Evolutionary conservation across 2,797 vertebrate genomes (phyloP).

Genomic region (Acropternis orthonyx): DNA sequence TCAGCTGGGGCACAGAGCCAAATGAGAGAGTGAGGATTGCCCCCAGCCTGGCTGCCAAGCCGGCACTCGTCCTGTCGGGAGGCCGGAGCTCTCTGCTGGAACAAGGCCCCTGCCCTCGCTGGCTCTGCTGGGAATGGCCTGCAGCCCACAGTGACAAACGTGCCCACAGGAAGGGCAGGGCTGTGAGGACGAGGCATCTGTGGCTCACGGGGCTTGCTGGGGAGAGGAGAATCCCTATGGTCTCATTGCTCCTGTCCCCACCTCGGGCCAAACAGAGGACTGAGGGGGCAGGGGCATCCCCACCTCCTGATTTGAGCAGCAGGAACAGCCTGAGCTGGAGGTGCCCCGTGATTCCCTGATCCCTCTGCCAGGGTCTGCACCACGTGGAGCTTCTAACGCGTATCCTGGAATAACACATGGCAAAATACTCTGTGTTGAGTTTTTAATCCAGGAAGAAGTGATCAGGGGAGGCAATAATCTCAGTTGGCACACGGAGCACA

Average conservation of each 20-base stretch:
- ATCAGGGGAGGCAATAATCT: slow-evolving; percentile 60
- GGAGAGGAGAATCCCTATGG: neutral
- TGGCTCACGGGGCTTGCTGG: neutral
- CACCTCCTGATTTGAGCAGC: neutral
- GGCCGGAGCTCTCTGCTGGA: neutral
- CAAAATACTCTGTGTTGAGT: slow-evolving; percentile 33
- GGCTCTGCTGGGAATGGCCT: slow-evolving; percentile 13
- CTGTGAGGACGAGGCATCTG: neutral
- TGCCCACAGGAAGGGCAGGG: neutral
- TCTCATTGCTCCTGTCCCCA: neutral
- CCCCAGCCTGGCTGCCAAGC: slow-evolving; percentile 40
- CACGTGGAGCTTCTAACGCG: neutral
- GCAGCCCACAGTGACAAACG: neutral
- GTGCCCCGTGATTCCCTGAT: neutral
- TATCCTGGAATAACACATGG: neutral
- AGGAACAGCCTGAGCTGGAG: neutral
- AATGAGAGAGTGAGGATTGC: slow-evolving; percentile 53
- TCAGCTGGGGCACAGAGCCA: slow-evolving; percentile 74
- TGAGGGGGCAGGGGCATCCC: neutral
- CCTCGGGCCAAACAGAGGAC: neutral
- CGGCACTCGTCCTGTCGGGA: slow-evolving; percentile 40
- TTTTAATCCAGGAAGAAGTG: slow-evolving; percentile 59
- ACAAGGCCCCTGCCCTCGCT: slow-evolving; percentile 17
- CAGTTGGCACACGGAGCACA: slow-evolving; percentile 44
- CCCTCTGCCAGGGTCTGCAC: neutral